Conservation (phyloP, 2,797 vertebrate genomes). For the Chrysocyon brachyurus region DNA sequence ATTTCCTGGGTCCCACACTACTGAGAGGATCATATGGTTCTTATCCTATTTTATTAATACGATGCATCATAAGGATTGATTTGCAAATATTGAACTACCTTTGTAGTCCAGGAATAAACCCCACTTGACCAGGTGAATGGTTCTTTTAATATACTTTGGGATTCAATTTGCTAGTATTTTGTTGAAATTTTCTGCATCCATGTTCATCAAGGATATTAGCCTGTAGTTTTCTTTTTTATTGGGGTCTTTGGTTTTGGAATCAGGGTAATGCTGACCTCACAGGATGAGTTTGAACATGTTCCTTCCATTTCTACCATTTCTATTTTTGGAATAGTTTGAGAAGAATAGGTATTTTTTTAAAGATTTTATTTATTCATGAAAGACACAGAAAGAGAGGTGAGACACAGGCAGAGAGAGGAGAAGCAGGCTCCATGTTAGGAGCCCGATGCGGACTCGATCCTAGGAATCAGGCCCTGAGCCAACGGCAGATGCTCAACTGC, state of each 20-base stretch:
- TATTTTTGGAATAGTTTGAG: not conserved
- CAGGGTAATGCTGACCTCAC: not conserved
- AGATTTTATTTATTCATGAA: too few relatives aligned
- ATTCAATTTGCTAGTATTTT: not conserved
- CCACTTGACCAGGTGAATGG: not conserved
- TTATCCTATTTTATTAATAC: not conserved
- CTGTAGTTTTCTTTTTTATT: not conserved
- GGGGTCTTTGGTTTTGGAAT: not conserved
- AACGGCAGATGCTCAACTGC: too few relatives aligned
- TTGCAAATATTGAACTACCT: not conserved
- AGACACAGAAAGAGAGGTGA: too few relatives aligned
- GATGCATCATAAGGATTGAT: not conserved
- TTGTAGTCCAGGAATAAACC: not conserved
- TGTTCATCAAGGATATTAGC: not conserved
- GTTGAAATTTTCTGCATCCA: not conserved
- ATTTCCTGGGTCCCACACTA: too few relatives aligned
- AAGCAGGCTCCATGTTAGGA: too few relatives aligned
- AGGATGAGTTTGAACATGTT: not conserved
- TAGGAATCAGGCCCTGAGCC: too few relatives aligned
- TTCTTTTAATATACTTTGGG: not conserved
- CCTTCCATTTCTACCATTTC: not conserved
- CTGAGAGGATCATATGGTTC: not conserved
- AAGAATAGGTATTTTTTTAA: not conserved
- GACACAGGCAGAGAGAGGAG: too few relatives aligned
- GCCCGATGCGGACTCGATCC: too few relatives aligned